Conservation (phyloP, 2,888 invertebrate genomes). For the Drosophila pseudotalamancana region DNA sequence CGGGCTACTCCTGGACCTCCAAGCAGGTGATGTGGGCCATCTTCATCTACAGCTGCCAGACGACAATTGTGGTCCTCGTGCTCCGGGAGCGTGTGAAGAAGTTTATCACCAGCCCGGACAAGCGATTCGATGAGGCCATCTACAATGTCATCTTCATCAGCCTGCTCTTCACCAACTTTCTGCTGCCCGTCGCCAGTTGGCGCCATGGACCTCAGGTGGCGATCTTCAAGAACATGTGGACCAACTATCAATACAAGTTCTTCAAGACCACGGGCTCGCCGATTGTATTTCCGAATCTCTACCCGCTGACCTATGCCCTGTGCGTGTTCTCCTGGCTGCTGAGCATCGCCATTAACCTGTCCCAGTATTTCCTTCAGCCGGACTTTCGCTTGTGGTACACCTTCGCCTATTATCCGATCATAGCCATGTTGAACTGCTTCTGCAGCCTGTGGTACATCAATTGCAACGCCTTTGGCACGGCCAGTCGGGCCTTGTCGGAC, state of each 20-base stretch:
- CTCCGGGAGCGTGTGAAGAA: constrained; percentile 86
- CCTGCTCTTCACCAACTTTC: constrained; percentile 89
- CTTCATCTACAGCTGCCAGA: constrained; percentile 87
- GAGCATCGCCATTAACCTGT: constrained; percentile 88
- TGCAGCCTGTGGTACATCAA: constrained; percentile 90
- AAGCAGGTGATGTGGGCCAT: constrained; percentile 89
- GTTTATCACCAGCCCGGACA: constrained; percentile 87
- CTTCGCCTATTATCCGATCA: constrained; percentile 89
- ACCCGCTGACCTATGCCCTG: constrained; percentile 87
- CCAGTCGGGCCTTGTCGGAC: constrained; percentile 87
- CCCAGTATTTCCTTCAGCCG: constrained; percentile 89
- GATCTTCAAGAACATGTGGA: constrained; percentile 92
- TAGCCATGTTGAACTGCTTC: constrained; percentile 90
- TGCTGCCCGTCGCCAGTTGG: constrained; percentile 89
- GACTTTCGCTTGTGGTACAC: constrained; percentile 90
- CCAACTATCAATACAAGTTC: constrained; percentile 88
- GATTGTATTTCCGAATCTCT: constrained; percentile 88
- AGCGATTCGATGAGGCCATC: constrained; percentile 90
- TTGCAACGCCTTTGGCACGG: constrained; percentile 88
- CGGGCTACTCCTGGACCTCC: constrained; percentile 88
- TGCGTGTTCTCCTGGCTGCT: constrained; percentile 89
- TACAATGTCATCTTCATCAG: constrained; percentile 91
- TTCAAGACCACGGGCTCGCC: constrained; percentile 85
- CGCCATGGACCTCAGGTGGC: constrained; percentile 89
- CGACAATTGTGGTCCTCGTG: constrained; percentile 86